Evolutionary conservation across 2,888 invertebrate species (phyloP), one percentile per base, ranked within the genome.

Genomic region (Aphrophora alni): DNA sequence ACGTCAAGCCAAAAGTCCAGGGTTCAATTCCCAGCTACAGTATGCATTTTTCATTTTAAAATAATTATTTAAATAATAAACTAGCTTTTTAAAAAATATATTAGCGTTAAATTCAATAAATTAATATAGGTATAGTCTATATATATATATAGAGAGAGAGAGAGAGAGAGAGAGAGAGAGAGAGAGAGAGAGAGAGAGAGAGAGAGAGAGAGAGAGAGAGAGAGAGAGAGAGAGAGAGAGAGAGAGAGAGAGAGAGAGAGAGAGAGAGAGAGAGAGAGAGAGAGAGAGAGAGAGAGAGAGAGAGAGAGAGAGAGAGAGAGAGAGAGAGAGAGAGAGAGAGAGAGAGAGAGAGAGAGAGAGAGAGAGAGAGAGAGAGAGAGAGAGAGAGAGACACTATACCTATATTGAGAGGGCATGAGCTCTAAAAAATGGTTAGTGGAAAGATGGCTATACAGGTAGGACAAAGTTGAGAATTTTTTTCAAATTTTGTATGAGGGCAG

Each of bases 171-270:
- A 25, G 76, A 51, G 28, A 69, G 80, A 1, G 80, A 82, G 27
- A 69, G 82, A 72, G 72, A 72, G 72, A 72, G 72, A 72, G 72
- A 72, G 72, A 72, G 72, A 72, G 72, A 72, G 72, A 72, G 72
- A 72, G 72, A 72, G 72, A 72, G 76, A 38, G 76, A 76, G 51
- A 76, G 76, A 76, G 77, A 82, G 27, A 75, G 80, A 27, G 82
- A 82, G 25, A 68, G 82, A 76, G 82, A 82, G 38, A 79, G 82
- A 12, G 77, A 77, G 21, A 59, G 80, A 74, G 71, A 71, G 73
- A 74, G 79, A 73, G 79, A 79, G 25, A 71, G 51, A 76, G 76
- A 76, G 76, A 38, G 76, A 51, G 76, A 76, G 25, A 38, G 80
- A 71, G 80, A 77, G 38, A 38, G 51, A 38, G 72, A 77, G 33